These are phyloP conservation scores for Stercorarius parasiticus DNA, from an alignment of 2,113 vertebrate species.

Conservation along the genomic window DNA sequence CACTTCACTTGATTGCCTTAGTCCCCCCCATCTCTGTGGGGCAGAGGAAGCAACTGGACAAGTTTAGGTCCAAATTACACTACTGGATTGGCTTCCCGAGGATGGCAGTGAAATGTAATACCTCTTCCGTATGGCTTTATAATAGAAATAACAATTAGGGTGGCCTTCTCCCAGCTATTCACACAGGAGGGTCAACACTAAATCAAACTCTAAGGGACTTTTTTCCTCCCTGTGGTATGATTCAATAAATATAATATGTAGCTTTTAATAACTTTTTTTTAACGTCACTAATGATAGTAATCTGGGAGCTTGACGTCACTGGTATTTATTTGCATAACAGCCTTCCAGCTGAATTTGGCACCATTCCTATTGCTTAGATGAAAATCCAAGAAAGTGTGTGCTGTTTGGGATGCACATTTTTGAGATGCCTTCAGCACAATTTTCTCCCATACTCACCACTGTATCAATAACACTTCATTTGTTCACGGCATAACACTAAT, in stretches of 20 bases:
- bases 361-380: background rate
- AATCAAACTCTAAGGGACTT: background rate
- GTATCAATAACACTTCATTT: background rate
- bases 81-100: background rate
- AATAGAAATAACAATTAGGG: background rate
- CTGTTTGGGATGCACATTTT: background rate
- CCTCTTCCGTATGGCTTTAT: background rate
- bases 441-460: background rate
- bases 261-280: background rate
- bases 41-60: background rate
- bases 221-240: background rate
- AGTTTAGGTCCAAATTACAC: background rate
- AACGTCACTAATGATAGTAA: background rate
- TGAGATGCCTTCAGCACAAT: background rate
- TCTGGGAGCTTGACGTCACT: background rate
- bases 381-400: background rate
- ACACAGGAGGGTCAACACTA: background rate
- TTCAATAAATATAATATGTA: background rate
- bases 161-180: background rate
- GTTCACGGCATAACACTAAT: background rate
- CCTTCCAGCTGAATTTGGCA: background rate
- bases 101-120: background rate
- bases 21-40: background rate
- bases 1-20: background rate
- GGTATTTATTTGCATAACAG: background rate